phyloP scores from a whole-genome alignment of 2,113 vertebrate species.

The Fukomys damarensis region DNA sequence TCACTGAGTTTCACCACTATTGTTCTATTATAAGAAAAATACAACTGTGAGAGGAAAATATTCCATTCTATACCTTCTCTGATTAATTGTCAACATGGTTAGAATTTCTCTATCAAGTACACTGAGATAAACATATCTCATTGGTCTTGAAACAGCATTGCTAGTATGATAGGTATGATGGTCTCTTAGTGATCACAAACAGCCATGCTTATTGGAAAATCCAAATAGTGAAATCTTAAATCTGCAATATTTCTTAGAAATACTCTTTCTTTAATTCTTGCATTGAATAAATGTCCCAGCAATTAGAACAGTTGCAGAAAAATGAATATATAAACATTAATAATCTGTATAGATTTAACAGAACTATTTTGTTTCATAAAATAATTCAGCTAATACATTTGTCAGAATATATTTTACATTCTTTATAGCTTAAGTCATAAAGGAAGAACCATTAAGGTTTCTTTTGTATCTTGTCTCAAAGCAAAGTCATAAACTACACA shows the following conservation, averaged over 20 bases:
- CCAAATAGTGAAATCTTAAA: background rate
- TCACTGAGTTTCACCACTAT: background rate
- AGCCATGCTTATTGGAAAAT: background rate
- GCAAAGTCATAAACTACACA: slow-evolving; percentile 62
- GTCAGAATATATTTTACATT: slow-evolving; percentile 63
- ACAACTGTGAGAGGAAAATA: background rate
- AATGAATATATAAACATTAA: slow-evolving; percentile 52
- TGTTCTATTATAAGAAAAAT: background rate
- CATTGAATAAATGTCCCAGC: background rate
- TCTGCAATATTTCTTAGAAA: background rate
- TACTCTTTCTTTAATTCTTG: background rate
- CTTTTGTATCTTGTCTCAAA: slow-evolving; percentile 66
- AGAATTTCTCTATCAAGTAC: background rate
- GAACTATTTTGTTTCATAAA: slow-evolving; percentile 55
- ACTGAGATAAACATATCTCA: background rate
- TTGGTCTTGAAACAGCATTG: background rate
- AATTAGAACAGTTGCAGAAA: background rate
- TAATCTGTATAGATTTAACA: slow-evolving; percentile 52
- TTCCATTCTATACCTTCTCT: background rate
- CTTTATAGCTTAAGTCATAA: slow-evolving; percentile 60
- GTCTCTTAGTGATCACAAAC: background rate
- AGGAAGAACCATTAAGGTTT: slow-evolving; percentile 54
- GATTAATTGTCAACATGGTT: background rate
- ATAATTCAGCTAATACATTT: slow-evolving; percentile 67
- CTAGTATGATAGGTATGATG: background rate